Conservation (phyloP, 1,140 invertebrate genomes). For the Rhizoglyphus robini region DNA sequence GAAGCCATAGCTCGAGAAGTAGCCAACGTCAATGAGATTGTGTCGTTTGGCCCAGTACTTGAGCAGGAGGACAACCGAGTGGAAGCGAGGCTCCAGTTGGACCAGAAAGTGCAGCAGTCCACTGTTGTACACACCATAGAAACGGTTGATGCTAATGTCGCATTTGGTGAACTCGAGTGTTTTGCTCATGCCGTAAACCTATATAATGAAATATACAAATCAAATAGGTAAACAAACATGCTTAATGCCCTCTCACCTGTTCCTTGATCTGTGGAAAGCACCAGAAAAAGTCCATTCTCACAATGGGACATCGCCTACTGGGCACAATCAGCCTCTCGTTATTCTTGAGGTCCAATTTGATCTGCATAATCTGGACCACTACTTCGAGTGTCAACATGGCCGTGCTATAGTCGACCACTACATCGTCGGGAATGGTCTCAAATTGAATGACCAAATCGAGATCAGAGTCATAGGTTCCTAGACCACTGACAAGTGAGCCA, state of each 20-base stretch:
- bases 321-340: not conserved
- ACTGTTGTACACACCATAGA: not conserved
- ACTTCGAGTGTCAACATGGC: not conserved
- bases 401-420: not conserved
- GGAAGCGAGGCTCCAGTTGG: not conserved
- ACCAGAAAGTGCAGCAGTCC: not conserved
- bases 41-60: conserved; percentile 4
- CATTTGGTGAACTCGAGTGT: not conserved
- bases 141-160: not conserved
- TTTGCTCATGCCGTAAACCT: no score
- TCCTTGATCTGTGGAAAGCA: not conserved
- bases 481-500: not conserved
- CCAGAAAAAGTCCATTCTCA: not conserved
- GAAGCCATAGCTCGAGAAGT: not conserved
- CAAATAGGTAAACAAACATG: no score
- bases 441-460: not conserved
- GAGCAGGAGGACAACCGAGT: not conserved
- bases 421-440: not conserved
- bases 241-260: no score
- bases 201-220: no score
- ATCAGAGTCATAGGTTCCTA: not conserved
- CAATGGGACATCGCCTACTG: not conserved
- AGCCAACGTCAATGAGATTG: not conserved
- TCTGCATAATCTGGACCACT: not conserved
- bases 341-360: not conserved